Evolutionary conservation across 2,888 invertebrate genomes (phyloP).

Genomic region (Pristionchus japonicus): DNA sequence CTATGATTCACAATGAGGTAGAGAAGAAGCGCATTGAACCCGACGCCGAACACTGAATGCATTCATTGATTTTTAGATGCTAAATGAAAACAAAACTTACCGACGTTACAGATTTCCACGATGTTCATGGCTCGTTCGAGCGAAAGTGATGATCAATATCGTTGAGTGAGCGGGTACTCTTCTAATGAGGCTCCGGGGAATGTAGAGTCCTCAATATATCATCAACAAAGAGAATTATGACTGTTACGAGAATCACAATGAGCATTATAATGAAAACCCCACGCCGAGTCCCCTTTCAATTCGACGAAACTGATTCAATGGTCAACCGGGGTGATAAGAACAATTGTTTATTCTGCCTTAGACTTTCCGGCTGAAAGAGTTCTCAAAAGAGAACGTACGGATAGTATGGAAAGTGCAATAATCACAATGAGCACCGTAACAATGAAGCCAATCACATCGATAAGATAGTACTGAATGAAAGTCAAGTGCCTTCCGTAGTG

Average conservation of each 20-base stretch:
- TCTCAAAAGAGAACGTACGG: neutral
- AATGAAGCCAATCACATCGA: neutral
- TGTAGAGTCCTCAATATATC: no score
- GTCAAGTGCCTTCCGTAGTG: neutral
- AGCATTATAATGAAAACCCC: no score
- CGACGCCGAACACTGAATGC: neutral
- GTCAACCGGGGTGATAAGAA: no score
- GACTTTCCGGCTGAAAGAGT: neutral
- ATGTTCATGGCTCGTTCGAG: neutral
- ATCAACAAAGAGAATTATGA: no score
- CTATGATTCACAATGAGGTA: neutral
- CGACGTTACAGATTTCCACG: neutral
- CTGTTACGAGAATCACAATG: no score
- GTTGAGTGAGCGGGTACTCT: no score
- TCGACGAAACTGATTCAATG: no score
- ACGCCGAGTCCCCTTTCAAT: no score
- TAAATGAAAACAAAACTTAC: neutral
- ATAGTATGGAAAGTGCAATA: neutral
- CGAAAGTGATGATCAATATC: no score
- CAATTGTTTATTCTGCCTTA: neutral
- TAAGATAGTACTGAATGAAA: neutral
- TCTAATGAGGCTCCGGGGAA: no score
- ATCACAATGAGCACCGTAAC: neutral
- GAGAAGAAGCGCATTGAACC: neutral
- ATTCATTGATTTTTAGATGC: neutral